phyloP scores from a whole-genome alignment of 2,888 invertebrate genomes.

The Andrena flavipes region DNA sequence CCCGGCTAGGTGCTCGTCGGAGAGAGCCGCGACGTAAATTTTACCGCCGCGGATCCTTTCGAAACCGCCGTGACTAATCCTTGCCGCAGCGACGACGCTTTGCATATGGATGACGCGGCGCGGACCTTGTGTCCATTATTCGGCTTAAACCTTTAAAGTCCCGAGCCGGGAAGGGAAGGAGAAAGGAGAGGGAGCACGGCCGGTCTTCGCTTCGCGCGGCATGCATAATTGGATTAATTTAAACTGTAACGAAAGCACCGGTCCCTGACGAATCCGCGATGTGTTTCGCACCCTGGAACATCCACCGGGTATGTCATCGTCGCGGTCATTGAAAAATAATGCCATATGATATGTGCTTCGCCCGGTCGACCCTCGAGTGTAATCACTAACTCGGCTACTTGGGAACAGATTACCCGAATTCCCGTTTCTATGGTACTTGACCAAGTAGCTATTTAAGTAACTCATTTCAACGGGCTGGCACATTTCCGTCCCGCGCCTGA shows the following conservation, averaged over 20 bases:
- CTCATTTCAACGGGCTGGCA: conserved; percentile 13
- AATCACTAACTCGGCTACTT: neutral
- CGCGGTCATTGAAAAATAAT: neutral
- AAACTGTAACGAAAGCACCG: conserved; percentile 71
- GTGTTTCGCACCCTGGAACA: conserved; percentile 26
- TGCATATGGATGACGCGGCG: conserved; percentile 79
- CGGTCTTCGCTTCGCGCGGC: conserved; percentile 69
- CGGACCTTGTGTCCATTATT: conserved; percentile 76
- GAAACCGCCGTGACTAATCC: conserved; percentile 77
- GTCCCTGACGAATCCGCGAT: conserved; percentile 29
- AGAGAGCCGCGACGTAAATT: conserved; percentile 43
- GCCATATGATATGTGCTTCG: neutral
- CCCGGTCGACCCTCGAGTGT: neutral
- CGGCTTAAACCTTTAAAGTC: conserved; percentile 76
- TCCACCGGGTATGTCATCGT: neutral
- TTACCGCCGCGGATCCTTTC: conserved; percentile 46
- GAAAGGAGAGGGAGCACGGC: conserved; percentile 71
- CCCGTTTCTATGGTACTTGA: neutral
- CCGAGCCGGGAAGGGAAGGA: conserved; percentile 44
- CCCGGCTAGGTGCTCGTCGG: conserved; percentile 29
- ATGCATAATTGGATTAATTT: conserved; percentile 82
- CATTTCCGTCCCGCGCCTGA: conserved; percentile 7
- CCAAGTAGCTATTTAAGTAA: neutral
- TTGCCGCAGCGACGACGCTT: conserved; percentile 67
- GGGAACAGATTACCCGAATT: neutral